Percentiles rank a stretch among this genome's conserved stretches.
Conservation (phyloP, 2,888 invertebrate species). For the Dryococelus australis region DNA sequence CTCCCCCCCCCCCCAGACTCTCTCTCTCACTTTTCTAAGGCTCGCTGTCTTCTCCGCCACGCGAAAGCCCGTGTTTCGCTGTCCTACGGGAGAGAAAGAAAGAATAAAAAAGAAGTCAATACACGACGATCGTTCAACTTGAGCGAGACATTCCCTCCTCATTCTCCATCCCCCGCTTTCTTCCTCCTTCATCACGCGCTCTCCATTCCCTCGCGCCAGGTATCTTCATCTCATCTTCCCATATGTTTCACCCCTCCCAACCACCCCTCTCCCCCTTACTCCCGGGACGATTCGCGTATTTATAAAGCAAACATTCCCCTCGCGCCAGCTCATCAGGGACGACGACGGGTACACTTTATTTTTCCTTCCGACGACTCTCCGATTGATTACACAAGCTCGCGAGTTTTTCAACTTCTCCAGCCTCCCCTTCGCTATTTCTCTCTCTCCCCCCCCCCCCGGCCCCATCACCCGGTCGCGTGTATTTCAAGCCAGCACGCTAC, state of each 20-base stretch:
- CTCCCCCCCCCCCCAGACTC: neutral
- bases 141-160: neutral
- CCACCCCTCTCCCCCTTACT: neutral
- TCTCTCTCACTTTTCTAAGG: neutral
- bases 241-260: neutral
- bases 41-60: neutral
- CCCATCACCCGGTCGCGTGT: too few relatives aligned
- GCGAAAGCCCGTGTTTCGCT: neutral
- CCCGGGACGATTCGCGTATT: neutral
- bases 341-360: neutral
- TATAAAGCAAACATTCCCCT: neutral
- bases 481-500: too few relatives aligned
- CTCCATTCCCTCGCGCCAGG: neutral
- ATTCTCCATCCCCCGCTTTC: neutral
- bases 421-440: neutral
- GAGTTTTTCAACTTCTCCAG: neutral
- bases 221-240: neutral
- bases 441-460: too few relatives aligned
- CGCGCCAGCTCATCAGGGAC: neutral
- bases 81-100: neutral
- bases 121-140: neutral
- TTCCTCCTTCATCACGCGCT: neutral
- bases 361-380: neutral
- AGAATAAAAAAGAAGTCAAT: neutral
- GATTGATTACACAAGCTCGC: constrained; percentile 8